phyloP scores from a whole-genome alignment of 1,140 invertebrate species.

The Drosophila lacertosa region DNA sequence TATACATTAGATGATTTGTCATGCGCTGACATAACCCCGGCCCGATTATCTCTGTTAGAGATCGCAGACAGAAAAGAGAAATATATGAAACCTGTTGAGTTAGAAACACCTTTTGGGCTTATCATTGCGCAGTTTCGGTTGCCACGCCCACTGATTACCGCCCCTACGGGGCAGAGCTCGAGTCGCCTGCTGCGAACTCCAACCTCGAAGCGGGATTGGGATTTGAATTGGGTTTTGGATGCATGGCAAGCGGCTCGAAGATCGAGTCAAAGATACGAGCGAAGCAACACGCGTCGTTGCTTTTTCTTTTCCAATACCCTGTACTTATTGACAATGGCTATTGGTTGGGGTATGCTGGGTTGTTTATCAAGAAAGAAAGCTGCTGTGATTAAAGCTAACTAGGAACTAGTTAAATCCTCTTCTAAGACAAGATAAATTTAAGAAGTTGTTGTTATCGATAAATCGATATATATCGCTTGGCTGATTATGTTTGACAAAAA shows the following conservation, averaged over 20 bases:
- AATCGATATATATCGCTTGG: too few relatives aligned
- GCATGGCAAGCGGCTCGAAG: constrained; percentile 45
- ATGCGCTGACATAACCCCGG: neutral
- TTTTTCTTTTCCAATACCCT: neutral
- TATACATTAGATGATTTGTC: neutral
- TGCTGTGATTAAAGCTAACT: too few relatives aligned
- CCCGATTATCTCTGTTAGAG: neutral
- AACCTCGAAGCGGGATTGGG: neutral
- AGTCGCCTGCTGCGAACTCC: neutral
- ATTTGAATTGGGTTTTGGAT: constrained; percentile 7
- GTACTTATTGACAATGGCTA: neutral
- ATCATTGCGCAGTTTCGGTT: neutral
- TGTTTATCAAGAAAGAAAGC: too few relatives aligned
- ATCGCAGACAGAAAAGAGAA: too few relatives aligned
- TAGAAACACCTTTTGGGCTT: neutral
- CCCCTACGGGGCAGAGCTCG: neutral
- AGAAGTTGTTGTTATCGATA: too few relatives aligned
- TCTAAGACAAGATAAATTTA: too few relatives aligned
- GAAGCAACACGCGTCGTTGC: constrained; percentile 53
- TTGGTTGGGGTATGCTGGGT: too few relatives aligned
- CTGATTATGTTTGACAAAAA: too few relatives aligned
- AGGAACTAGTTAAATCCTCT: too few relatives aligned
- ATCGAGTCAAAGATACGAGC: constrained; percentile 65
- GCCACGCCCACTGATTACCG: constrained; percentile 21
- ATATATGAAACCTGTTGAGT: neutral